Base-by-base conservation (phyloP, 2,888 invertebrate species). In the Thymelicus acteon region DNA sequence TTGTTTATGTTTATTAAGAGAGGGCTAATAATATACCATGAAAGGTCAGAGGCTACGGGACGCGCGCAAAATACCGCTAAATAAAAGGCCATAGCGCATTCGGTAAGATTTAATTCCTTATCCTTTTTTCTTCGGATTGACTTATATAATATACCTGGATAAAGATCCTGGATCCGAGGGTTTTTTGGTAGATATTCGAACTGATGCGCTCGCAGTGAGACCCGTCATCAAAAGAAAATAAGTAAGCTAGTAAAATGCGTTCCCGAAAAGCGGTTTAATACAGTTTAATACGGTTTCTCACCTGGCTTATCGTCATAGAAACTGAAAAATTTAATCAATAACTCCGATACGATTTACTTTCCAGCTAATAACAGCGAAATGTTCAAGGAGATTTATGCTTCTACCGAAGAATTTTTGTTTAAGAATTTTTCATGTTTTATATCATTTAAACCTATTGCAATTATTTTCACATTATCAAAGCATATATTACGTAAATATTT, bases 31-130 rank as follows among this genome's bases (percentile, higher is more conserved):
- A 91, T 92, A 81, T 81, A 81, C 84, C 85, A 81, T 79, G 76
- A 92, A 92, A 92, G 92, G 93, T 91, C 92, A 90, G 83, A 85
- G 86, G 86, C 85, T 81, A 81, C 80, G 78, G 85, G 85, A 85
- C 78, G 79, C 79, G 87, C 86, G 87, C 71, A 65, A 71, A 60
- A 52, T 52, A 63, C 15, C 58, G 48, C 54, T 54, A 54, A 10
- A 19, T 52, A 54, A 4, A 40, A 24, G 3, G 7, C 60, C 58
- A 58, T 47, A 64, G 70, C 63, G 69, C 57, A 65, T 60, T 40
- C 60, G 40, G 15, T 60, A 60, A 10, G n/a, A 37, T 58, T 13
- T 52, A n/a, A 6, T 39, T 37, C 37, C n/a, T 37, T 6, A 7
- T n/a, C 37, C n/a, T 60, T 60, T 60, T 40, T 37, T 24, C 24